phyloP scores from a whole-genome alignment of 2,797 vertebrate genomes.

The Phalanger gymnotis region DNA sequence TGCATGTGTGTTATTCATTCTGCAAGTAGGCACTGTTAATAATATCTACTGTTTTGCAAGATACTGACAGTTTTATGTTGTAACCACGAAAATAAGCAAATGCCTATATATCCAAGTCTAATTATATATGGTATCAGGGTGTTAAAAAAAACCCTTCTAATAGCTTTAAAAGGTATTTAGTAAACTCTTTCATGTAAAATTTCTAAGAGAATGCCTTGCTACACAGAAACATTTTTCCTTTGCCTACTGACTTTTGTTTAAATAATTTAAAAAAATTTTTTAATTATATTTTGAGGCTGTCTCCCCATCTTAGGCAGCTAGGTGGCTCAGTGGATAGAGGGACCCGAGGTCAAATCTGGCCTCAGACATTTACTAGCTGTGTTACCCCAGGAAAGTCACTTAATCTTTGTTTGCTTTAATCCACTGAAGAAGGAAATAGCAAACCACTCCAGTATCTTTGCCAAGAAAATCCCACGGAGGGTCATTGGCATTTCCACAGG shows the following conservation, averaged over 20 bases:
- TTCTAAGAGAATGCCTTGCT: neutral
- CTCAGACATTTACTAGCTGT: neutral
- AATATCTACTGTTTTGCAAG: constrained; percentile 26
- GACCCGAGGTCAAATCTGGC: neutral
- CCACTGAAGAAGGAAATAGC: neutral
- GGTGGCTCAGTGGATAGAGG: neutral
- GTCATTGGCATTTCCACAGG: neutral
- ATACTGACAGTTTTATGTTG: neutral
- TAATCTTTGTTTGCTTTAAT: neutral
- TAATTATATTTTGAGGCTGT: neutral
- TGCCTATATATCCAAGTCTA: neutral
- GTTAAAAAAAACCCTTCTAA: neutral
- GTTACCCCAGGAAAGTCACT: neutral
- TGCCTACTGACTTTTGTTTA: neutral
- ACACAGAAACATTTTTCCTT: neutral
- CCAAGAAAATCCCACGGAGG: neutral
- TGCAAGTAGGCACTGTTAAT: constrained; percentile 20
- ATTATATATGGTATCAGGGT: neutral
- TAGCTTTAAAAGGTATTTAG: constrained; percentile 13
- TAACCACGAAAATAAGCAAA: neutral
- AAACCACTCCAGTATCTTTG: neutral
- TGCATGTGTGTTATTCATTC: neutral
- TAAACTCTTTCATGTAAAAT: neutral
- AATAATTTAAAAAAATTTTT: neutral
- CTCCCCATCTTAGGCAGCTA: neutral